A percentile compares a stretch with the other conserved stretches of the same genome.
phyloP scores from a whole-genome alignment of 1,140 invertebrate species.

The Sipha flava region DNA sequence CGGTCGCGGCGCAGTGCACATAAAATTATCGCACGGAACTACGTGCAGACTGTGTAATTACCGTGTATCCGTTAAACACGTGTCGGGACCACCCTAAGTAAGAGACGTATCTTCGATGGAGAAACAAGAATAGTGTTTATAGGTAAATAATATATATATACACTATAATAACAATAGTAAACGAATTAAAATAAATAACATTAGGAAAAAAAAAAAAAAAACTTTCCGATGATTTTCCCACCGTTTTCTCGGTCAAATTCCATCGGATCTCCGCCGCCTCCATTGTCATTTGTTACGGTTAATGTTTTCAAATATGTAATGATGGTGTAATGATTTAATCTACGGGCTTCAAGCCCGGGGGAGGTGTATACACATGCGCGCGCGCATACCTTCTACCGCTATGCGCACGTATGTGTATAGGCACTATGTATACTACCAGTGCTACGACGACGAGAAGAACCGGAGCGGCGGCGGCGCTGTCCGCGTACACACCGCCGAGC shows the following conservation, averaged over 20 bases:
- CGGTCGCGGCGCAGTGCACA: neutral
- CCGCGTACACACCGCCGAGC: neutral
- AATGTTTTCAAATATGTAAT: slow-evolving; percentile 29
- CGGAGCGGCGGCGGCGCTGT: neutral
- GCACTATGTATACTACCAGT: neutral
- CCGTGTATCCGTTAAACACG: too few species aligned
- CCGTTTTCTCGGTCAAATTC: slow-evolving; percentile 28
- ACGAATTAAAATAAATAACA: neutral
- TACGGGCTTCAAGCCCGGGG: neutral
- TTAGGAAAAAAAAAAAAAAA: neutral
- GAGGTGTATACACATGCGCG: neutral
- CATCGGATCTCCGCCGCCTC: neutral
- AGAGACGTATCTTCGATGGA: too few species aligned
- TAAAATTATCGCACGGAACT: too few species aligned
- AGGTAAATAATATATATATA: too few species aligned
- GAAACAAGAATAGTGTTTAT: too few species aligned
- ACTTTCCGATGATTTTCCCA: neutral
- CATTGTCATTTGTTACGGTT: slow-evolving; percentile 24
- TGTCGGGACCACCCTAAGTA: neutral
- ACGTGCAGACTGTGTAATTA: too few species aligned
- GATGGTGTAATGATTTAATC: slow-evolving; percentile 31
- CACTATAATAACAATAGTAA: neutral
- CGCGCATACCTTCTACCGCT: neutral
- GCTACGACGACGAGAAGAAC: neutral
- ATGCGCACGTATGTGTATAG: neutral